A percentile compares a stretch with the other conserved stretches of the same genome.
phyloP scores from a whole-genome alignment of 30 jellyfish, hydroid and myxozoan genomes.

The Catostylus mosaicus region DNA sequence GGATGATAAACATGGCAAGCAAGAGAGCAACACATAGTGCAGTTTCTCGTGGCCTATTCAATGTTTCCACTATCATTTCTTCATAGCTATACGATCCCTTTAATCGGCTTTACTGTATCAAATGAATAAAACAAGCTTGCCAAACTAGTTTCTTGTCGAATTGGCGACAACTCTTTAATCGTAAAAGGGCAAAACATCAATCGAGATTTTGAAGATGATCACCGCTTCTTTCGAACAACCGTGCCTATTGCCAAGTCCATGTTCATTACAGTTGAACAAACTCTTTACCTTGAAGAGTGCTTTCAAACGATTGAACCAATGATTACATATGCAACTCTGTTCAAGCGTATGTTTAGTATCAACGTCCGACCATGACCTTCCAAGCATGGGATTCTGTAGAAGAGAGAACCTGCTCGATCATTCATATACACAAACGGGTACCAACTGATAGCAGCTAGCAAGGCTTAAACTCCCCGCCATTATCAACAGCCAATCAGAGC shows the following conservation, averaged over 20 bases:
- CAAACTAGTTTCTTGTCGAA: background rate
- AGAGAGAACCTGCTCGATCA: slow-evolving; percentile 58
- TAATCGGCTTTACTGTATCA: background rate
- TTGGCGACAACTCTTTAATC: background rate
- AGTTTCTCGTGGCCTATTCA: slow-evolving; percentile 82
- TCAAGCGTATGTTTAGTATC: slow-evolving; percentile 53
- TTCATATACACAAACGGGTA: slow-evolving; percentile 74
- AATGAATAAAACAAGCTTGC: background rate
- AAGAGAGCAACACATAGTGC: slow-evolving; percentile 82
- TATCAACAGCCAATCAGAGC: slow-evolving; percentile 36
- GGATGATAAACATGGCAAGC: slow-evolving; percentile 72
- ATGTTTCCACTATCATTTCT: slow-evolving; percentile 58
- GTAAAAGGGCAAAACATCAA: background rate
- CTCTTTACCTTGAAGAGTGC: slow-evolving; percentile 3
- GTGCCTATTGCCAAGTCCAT: background rate
- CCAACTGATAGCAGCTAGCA: slow-evolving; percentile 80
- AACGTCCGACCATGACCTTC: slow-evolving; percentile 55
- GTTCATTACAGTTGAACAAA: background rate
- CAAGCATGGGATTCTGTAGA: slow-evolving; percentile 29
- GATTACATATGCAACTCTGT: slow-evolving; percentile 44
- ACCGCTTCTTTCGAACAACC: background rate
- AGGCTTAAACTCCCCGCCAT: slow-evolving; percentile 26
- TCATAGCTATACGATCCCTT: slow-evolving; percentile 7
- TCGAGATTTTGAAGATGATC: background rate
- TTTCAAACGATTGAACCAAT: slow-evolving; percentile 41